Base-by-base conservation (phyloP, 2,113 vertebrate genomes). In the Opisthocomus hoazin region DNA sequence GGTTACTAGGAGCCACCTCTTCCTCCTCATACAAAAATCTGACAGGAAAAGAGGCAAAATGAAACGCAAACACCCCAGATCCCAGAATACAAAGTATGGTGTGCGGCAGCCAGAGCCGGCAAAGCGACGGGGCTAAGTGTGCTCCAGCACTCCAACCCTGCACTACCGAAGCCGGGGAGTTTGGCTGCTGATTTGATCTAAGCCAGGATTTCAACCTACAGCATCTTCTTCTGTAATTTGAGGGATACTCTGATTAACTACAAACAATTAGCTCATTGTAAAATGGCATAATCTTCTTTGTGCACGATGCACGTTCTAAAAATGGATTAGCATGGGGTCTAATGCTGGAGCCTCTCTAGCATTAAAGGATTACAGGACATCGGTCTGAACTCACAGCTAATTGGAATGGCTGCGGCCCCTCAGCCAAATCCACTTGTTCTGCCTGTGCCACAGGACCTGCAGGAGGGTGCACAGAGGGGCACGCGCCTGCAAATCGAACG, bases 211-310 rank as follows among this genome's bases (percentile, higher is more conserved):
- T 73, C 73, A 92, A 82, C 70, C 84, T 70, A 54, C 65, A 76
- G 75, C 57, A 58, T 80, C 51, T 87, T 64, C 57, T 79, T 61
- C 89, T 83, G 37, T 65, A 69, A 92, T 79, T 85, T 65, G 81
- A 65, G 91, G 81, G 70, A 79, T 91, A 70, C 81, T 95, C 84
- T 92, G 84, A 95, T 95, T 92, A 91, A 82, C 60, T 83, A 70
- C 66, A 90, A 89, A 89, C 77, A 94, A 97, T 92, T 96, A 96
- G 93, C 76, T 95, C 71, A 57, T n/a, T 93, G 93, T 85, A 60
- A 96, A 93, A 73, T 11, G 79, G 50, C 57, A 48, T 87, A 83
- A 96, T 91, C 90, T 71, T 70, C 88, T 88, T 89, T 81, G 75
- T 29, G 50, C 41, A 54, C 0, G 0, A 66, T 15, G 24, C 70